Conservation (phyloP, 2,888 invertebrate genomes). For the Aradus depressus region DNA sequence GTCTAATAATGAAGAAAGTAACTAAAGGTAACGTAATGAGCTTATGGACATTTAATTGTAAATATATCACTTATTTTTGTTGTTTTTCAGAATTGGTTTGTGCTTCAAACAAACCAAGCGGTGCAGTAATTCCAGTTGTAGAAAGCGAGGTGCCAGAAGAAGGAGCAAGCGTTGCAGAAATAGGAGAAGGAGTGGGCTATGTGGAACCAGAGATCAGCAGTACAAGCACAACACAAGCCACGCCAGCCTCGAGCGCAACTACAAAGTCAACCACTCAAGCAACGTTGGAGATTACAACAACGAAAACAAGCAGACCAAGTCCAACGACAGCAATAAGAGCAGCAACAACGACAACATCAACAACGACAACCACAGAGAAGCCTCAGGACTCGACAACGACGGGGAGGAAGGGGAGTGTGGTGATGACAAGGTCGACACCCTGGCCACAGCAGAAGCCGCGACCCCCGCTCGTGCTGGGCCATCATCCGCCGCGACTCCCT, state of each 20-base stretch:
- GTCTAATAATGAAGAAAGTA: background rate
- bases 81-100: constrained; percentile 37
- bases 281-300: constrained; percentile 33
- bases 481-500: constrained; percentile 19
- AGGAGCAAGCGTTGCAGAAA: constrained; percentile 38
- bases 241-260: constrained; percentile 36
- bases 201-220: constrained; percentile 36
- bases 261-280: constrained; percentile 35
- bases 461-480: constrained; percentile 30
- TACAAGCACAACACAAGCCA: constrained; percentile 30
- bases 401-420: constrained; percentile 26
- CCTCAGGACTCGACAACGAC: constrained; percentile 21
- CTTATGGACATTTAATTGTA: too few relatives aligned
- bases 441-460: constrained; percentile 27
- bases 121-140: constrained; percentile 26
- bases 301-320: constrained; percentile 22
- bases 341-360: constrained; percentile 15
- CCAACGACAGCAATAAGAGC: constrained; percentile 21
- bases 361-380: constrained; percentile 29
- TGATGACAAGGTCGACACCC: constrained; percentile 27
- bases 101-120: constrained; percentile 32
- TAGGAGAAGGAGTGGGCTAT: constrained; percentile 29
- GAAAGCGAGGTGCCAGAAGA: constrained; percentile 38
- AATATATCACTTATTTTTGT: background rate
- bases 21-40: background rate